A percentile compares a stretch with the other conserved stretches of the same genome.
phyloP scores from a whole-genome alignment of 2,797 vertebrate species.

The Anolis apletophallus region DNA sequence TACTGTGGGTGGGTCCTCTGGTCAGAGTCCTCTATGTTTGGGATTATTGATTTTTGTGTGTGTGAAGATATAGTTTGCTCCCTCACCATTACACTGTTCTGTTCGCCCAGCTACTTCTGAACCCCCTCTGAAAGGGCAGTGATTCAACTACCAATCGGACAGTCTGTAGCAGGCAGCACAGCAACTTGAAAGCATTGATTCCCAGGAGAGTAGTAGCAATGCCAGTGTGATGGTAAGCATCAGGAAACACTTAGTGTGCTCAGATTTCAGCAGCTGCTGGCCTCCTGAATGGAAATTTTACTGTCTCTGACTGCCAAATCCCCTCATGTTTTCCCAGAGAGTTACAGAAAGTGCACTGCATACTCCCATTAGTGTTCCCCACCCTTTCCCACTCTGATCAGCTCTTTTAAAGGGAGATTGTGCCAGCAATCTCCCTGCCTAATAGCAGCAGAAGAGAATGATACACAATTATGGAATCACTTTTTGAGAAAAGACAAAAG shows the following conservation, averaged over 20 bases:
- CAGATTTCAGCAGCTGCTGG: slow-evolving; percentile 14
- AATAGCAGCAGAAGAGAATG: neutral
- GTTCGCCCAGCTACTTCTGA: neutral
- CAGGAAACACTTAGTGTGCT: slow-evolving; percentile 35
- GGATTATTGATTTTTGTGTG: neutral
- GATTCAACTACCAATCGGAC: neutral
- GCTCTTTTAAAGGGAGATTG: neutral
- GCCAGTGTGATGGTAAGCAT: neutral
- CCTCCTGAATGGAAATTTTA: slow-evolving; percentile 9
- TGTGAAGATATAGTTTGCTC: neutral
- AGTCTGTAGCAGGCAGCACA: neutral
- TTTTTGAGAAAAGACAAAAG: neutral
- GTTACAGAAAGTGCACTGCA: neutral
- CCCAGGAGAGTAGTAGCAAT: neutral
- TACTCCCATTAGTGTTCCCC: slow-evolving; percentile 10
- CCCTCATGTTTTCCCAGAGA: slow-evolving; percentile 10
- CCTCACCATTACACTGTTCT: too few relatives aligned
- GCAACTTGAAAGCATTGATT: neutral
- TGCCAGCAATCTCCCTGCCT: neutral
- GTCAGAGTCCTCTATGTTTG: neutral
- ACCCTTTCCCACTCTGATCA: neutral
- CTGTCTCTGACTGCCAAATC: slow-evolving; percentile 2
- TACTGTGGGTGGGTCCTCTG: too few relatives aligned
- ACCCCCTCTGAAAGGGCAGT: neutral
- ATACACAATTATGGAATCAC: neutral